A percentile compares a stretch with the other conserved stretches of the same genome.
Evolutionary conservation across 2,113 vertebrate genomes (phyloP).

Genomic region (Pavo muticus): DNA sequence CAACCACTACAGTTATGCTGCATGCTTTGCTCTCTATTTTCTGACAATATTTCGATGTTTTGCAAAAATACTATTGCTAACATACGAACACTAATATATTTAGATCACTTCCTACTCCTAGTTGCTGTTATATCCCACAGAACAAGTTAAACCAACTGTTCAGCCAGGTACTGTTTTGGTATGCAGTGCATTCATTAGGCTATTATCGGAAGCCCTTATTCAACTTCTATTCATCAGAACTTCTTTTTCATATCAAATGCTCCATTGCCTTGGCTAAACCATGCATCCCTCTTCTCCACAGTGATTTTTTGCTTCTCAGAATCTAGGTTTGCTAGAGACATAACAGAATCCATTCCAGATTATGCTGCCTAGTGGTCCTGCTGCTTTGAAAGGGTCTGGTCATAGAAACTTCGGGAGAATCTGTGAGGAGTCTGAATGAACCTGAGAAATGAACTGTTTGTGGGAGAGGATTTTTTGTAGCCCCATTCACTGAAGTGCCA

Average conservation of each 20-base stretch:
- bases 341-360: not conserved
- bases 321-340: not conserved
- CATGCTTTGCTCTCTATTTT: slow-evolving; percentile 15
- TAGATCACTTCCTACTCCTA: slow-evolving; percentile 19
- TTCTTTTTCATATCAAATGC: not conserved
- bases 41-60: slow-evolving; percentile 35
- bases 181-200: fast-evolving
- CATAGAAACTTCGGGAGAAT: not conserved
- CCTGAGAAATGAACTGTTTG: not conserved
- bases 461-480: not conserved
- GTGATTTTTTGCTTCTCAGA: not conserved
- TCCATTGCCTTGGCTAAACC: not conserved
- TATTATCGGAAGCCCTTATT: slow-evolving; percentile 10
- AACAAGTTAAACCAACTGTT: slow-evolving; percentile 43
- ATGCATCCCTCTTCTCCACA: fast-evolving
- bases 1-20: not conserved
- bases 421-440: not conserved
- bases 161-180: slow-evolving; percentile 8
- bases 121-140: slow-evolving; percentile 13
- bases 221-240: not conserved
- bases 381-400: not conserved
- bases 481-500: not conserved
- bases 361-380: not conserved
- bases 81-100: slow-evolving; percentile 36
- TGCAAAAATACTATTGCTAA: slow-evolving; percentile 12